A percentile compares a stretch with the other conserved stretches of the same genome.
These are phyloP conservation scores for Tinea trinotella DNA, from an alignment of 2,888 invertebrate species.

Conservation along the genomic window DNA sequence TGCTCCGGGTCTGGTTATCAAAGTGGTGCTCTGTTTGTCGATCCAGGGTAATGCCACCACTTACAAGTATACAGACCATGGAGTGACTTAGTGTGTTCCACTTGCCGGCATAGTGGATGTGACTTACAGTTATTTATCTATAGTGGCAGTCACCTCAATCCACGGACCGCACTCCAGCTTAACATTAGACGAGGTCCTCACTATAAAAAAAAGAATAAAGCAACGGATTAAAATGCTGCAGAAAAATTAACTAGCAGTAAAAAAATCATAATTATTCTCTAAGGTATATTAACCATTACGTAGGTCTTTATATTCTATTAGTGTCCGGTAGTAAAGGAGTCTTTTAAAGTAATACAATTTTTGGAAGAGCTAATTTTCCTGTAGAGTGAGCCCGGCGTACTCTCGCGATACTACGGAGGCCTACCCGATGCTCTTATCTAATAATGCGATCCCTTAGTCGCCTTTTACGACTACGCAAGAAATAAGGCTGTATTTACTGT, in stretches of 20 bases:
- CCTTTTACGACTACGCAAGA: neutral
- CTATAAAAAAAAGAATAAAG: neutral
- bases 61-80: too few species aligned
- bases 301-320: neutral
- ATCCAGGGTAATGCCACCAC: too few species aligned
- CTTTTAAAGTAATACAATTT: neutral
- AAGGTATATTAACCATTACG: neutral
- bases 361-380: neutral
- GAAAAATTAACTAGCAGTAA: neutral
- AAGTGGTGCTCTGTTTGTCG: too few species aligned
- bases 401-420: neutral
- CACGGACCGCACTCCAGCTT: too few species aligned
- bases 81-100: too few species aligned
- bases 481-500: neutral
- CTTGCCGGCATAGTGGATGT: too few species aligned
- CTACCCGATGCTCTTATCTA: neutral
- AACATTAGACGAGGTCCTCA: too few species aligned
- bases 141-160: too few species aligned
- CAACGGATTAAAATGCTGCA: neutral
- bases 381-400: neutral
- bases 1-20: too few species aligned
- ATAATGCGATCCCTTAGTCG: neutral
- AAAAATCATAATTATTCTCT: neutral
- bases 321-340: neutral
- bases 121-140: too few species aligned